A percentile compares a stretch with the other conserved stretches of the same genome.
Evolutionary conservation across 2,888 invertebrate genomes (phyloP).

Genomic region (Augiades crinisus): DNA sequence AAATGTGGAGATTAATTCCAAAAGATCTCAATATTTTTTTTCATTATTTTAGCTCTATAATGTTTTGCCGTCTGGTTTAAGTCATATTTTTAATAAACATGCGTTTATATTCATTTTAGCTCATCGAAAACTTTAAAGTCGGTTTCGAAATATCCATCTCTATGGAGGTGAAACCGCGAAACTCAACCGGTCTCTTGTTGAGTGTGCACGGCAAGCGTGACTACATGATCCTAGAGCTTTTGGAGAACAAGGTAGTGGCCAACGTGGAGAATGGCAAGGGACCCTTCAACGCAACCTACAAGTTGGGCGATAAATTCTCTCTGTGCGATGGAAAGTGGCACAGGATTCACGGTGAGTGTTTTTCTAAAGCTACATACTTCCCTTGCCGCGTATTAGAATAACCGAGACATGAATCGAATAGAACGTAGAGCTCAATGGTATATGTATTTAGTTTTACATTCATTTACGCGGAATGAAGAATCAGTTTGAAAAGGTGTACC

Average conservation of each 20-base stretch:
- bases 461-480: no score
- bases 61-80: no score
- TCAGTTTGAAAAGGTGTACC: no score
- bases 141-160: slow-evolving; percentile 89
- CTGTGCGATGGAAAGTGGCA: slow-evolving; percentile 99
- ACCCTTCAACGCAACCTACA: slow-evolving; percentile 87
- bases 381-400: no score
- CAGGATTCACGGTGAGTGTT: slow-evolving; percentile 85
- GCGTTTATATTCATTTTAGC: slow-evolving; percentile 42
- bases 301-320: slow-evolving; percentile 83
- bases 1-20: no score
- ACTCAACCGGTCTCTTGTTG: slow-evolving; percentile 91
- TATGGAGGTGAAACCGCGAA: slow-evolving; percentile 93
- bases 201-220: slow-evolving; percentile 92
- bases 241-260: slow-evolving; percentile 91
- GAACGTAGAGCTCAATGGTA: no score
- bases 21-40: no score
- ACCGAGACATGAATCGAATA: no score
- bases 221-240: slow-evolving; percentile 92
- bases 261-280: slow-evolving; percentile 93
- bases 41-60: no score
- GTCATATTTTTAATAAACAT: not conserved
- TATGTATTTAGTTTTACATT: no score
- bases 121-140: slow-evolving; percentile 88
- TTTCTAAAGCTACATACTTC: no score